Evolutionary conservation across 1,140 invertebrate genomes (phyloP).

Genomic region (Macrotrachela quadricornifera): DNA sequence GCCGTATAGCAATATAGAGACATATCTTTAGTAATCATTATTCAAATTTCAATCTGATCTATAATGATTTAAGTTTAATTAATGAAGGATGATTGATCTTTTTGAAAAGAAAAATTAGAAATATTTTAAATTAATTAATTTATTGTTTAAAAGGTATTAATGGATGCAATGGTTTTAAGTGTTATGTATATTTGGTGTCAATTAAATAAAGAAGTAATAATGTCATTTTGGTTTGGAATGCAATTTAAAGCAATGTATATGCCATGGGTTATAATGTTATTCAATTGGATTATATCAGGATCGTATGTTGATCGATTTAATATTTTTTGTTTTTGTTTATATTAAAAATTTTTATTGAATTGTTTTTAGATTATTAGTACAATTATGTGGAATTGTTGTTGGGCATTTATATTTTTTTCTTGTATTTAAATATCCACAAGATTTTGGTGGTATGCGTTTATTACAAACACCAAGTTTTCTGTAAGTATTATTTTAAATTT

Average conservation of each 20-base stretch:
- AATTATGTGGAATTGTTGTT: slow-evolving; percentile 76
- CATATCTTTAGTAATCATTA: no score
- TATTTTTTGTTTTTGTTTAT: background rate
- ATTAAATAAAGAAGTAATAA: slow-evolving; percentile 77
- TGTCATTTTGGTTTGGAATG: slow-evolving; percentile 95
- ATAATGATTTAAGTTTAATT: no score
- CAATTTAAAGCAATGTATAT: slow-evolving; percentile 88
- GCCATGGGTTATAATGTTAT: slow-evolving; percentile 76
- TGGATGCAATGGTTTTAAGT: slow-evolving; percentile 90
- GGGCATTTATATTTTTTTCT: slow-evolving; percentile 92
- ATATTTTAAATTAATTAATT: background rate
- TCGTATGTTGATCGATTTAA: slow-evolving; percentile 31
- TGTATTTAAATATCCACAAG: slow-evolving; percentile 85
- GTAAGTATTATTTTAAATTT: slow-evolving; percentile 27
- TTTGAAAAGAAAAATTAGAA: background rate
- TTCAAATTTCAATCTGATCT: no score
- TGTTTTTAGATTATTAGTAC: slow-evolving; percentile 53
- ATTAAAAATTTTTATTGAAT: slow-evolving; percentile 5
- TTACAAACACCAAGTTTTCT: slow-evolving; percentile 63
- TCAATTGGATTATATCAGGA: slow-evolving; percentile 77
- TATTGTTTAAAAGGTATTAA: slow-evolving; percentile 45
- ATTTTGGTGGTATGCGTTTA: slow-evolving; percentile 58
- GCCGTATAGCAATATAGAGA: no score
- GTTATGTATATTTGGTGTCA: slow-evolving; percentile 95
- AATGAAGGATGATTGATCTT: no score